Base-by-base conservation (phyloP, 2,888 invertebrate genomes). In the Aethes cnicana region DNA sequence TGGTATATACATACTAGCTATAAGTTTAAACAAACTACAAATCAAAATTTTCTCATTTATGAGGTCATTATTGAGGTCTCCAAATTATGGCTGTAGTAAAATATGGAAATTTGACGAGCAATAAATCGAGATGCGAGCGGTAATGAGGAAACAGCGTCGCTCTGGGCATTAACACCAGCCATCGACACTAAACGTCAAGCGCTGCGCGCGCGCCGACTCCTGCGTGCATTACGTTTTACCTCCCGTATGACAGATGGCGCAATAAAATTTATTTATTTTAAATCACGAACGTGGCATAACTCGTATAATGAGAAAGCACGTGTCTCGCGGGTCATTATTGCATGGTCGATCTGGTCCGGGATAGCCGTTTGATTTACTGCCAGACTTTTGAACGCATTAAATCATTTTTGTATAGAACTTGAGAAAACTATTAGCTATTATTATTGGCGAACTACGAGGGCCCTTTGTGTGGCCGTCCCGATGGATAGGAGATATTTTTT, bases 361-460 rank as follows among this genome's bases (percentile, higher is more conserved):
- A 84, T 81, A 76, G 72, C 76, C 69, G 59, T 74, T 71, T 88
- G 88, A 89, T 88, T 89, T 89, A 89, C 81, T 77, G 78, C 77
- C 64, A 64, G 81, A 84, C 84, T 85, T 85, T 86, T 79, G 84
- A 86, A 74, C 73, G 73, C 72, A 80, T 74, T 87, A 87, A 88
- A 88, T 89, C 88, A 87, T 79, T 68, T 81, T 74, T 84, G 77
- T 85, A 86, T 84, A 74, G 80, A 84, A 83, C 76, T 85, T 80
- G 80, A 84, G 83, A 87, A 82, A 87, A 89, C 85, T 87, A 89
- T 87, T 88, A 86, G 81, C 81, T 85, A 84, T 86, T 84, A 80
- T 83, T 86, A 85, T 81, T 82, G 78, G 81, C 77, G 72, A 81
- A 77, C 78, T 84, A 80, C 77, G 77, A 74, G 62, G 57, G 62